Base-by-base conservation (phyloP, 2,888 invertebrate genomes). In the Pterobdella sp. region DNA sequence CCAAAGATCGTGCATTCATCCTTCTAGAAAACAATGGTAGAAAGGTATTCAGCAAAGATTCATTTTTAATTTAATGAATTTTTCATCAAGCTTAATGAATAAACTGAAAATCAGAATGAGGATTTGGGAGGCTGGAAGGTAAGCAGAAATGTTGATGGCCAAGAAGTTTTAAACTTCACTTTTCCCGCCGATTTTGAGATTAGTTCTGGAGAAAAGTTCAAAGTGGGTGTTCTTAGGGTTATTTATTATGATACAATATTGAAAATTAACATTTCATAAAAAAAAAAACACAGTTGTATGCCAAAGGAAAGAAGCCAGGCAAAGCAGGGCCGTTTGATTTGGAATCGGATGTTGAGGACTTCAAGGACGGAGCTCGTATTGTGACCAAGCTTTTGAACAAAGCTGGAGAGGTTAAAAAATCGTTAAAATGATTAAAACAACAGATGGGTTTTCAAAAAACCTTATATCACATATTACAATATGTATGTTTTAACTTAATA, bases 331-430 rank as follows among this genome's bases (percentile, higher is more conserved):
- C 35, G 4, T 26, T n/a, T 60, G 75, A 75, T 49, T 63, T 75
- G 31, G 77, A 76, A 49, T 52, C 65, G 56, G 64, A 67, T 60
- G 72, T 42, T n/a, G 67, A 68, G 18, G 68, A 73, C 52, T 77
- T 83, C 85, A 86, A 86, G 65, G 80, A 83, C 72, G 86, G 86
- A 10, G 80, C 83, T 37, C 81, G 84, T 77, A 84, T 86, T 42
- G 81, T 81, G 67, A 86, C 86, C 66, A 78, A 80, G 31, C 81
- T 86, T 72, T 74, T 81, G 78, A 86, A 85, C 80, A 82, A 83
- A 73, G 83, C 84, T 65, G 83, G 82, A 70, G 86, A 86, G 80
- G 84, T 83, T 67, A 35, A 7, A 72, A 7, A n/a, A 1, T 49
- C 4, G 34, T 63, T 63, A 26, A 22, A 63, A 10, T n/a, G 14